Evolutionary conservation across 2,888 invertebrate species (phyloP).

Genomic region (Horisme vitalbata): DNA sequence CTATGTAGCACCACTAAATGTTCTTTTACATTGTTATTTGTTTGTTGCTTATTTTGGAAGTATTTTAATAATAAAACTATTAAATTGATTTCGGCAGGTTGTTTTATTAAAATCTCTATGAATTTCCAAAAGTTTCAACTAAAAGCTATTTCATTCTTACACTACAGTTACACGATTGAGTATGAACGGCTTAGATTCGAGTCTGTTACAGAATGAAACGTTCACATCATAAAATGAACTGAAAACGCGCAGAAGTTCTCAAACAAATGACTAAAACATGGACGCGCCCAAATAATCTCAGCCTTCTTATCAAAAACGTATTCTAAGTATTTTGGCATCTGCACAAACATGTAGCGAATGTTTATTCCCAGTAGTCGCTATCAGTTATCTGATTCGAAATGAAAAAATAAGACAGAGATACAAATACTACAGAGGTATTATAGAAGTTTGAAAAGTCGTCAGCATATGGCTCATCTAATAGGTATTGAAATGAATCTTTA

Average conservation of each 20-base stretch:
- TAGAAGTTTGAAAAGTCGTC: too few relatives aligned
- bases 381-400: too few relatives aligned
- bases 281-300: constrained; percentile 12
- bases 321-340: constrained; percentile 47
- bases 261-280: constrained; percentile 2
- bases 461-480: too few relatives aligned
- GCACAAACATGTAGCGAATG: constrained; percentile 30
- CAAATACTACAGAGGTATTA: too few relatives aligned
- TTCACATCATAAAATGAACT: neutral
- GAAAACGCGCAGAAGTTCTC: constrained; percentile 3
- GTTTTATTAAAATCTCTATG: constrained; percentile 71
- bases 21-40: constrained; percentile 79
- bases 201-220: constrained; percentile 1
- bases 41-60: constrained; percentile 82
- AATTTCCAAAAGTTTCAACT: constrained; percentile 49
- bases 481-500: neutral
- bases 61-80: constrained; percentile 76
- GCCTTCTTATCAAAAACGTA: constrained; percentile 14
- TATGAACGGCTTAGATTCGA: constrained; percentile 8
- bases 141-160: constrained; percentile 46
- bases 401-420: too few relatives aligned
- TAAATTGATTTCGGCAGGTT: constrained; percentile 64
- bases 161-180: constrained; percentile 28
- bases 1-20: constrained; percentile 62
- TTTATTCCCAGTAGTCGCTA: constrained; percentile 2